Base-by-base conservation (phyloP, 2,113 vertebrate genomes). In the Peromyscus leucopus region DNA sequence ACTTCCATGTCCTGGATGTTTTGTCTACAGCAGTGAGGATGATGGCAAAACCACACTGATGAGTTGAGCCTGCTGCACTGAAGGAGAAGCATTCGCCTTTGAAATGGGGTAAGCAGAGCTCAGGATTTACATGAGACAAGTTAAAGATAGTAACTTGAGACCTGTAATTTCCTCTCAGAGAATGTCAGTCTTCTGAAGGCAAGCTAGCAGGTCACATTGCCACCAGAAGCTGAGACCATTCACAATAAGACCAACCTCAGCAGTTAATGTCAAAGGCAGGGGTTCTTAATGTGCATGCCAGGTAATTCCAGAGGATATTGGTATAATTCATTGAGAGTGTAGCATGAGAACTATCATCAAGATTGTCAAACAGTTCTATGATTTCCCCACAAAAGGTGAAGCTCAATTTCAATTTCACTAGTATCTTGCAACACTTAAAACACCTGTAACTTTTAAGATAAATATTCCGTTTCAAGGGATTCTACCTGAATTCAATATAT, bases 121-220 rank as follows among this genome's bases (percentile, higher is more conserved):
- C 71, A 92, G 84, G 88, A 67, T 72, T 63, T 94, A 33, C 82
- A 84, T 72, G 57, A 84, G 36, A 94, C 5, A 67, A 97, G 93
- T 94, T 79, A 91, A 17, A 61, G n/a, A 17, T 61, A 46, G 5
- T 84, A 69, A 89, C 76, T 96, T 67, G 86, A 78, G 33, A 82
- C 59, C 86, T 93, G 31, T 51, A 16, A 61, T 92, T 94, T 89
- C 67, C 28, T 93, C 92, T 90, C 36, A 82, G 83, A 84, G 26
- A 92, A 86, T 24, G 74, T 95, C 51, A 91, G 84, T 76, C 67
- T 94, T 90, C 83, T 88, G 63, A 96, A 94, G n/a, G 46, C 83
- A 76, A 94, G 9, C 57, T 82, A 51, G 42, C 74, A 85, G 39
- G 94, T n/a, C 31, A 61, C 51, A 6, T 67, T 76, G 55, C 42